Conservation (phyloP, 1,140 invertebrate species). For the Cydia amplana region DNA sequence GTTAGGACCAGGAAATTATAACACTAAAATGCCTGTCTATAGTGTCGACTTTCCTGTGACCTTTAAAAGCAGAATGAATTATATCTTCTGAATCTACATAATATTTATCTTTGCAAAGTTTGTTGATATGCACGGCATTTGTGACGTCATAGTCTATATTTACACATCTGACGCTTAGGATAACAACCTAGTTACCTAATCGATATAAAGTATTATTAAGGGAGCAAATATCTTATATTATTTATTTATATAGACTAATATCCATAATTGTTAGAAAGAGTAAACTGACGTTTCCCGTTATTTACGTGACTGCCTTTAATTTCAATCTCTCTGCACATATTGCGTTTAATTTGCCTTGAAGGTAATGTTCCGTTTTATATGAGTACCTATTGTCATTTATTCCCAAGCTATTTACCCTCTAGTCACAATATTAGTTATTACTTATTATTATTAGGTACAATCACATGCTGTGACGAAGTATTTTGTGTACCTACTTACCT, state of each 20-base stretch:
- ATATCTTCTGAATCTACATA: background rate
- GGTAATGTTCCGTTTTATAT: background rate
- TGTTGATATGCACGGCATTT: background rate
- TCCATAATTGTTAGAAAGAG: too few species aligned
- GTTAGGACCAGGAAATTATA: too few species aligned
- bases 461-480: background rate
- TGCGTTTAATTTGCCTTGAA: too few species aligned
- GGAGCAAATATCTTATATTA: background rate
- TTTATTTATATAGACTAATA: too few species aligned
- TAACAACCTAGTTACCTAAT: constrained; percentile 14
- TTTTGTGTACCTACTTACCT: background rate
- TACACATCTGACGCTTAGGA: background rate
- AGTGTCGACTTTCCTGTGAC: constrained; percentile 3
- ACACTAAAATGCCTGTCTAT: background rate
- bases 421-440: background rate
- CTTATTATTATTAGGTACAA: too few species aligned
- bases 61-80: background rate
- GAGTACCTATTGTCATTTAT: background rate
- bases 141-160: constrained; percentile 21
- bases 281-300: too few species aligned
- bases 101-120: background rate
- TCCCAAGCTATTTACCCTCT: background rate
- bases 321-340: too few species aligned
- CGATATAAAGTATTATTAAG: background rate
- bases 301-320: too few species aligned